A percentile compares a stretch with the other conserved stretches of the same genome.
These are phyloP conservation scores for Branchinecta sandiegonensis DNA, from an alignment of 2,888 invertebrate genomes.

Conservation along the genomic window DNA sequence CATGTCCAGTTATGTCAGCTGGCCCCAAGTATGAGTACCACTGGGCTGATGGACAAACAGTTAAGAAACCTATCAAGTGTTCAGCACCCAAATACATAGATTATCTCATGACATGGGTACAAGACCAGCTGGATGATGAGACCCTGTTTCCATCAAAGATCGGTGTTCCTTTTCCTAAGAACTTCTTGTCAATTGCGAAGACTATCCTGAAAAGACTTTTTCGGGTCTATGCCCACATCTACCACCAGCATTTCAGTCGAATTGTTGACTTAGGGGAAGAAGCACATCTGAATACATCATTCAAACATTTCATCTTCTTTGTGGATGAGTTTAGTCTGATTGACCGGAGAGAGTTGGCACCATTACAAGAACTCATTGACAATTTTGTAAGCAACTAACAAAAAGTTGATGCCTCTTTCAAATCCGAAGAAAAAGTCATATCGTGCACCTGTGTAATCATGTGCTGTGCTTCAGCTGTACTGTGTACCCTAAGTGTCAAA, in stretches of 20 bases:
- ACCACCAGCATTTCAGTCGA: constrained; percentile 97
- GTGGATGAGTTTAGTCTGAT: constrained; percentile 95
- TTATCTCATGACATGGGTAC: constrained; percentile 99
- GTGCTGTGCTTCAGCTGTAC: too few species aligned
- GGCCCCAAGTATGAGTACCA: constrained; percentile 99
- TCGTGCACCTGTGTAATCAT: too few species aligned
- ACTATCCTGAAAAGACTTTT: constrained; percentile 95
- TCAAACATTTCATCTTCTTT: constrained; percentile 98
- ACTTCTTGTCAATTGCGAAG: constrained; percentile 90
- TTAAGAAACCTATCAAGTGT: constrained; percentile 97
- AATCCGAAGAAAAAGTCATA: too few species aligned
- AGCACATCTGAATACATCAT: constrained; percentile 96
- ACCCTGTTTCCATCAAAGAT: constrained; percentile 96
- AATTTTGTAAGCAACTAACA: constrained; percentile 73
- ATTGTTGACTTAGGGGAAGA: constrained; percentile 96
- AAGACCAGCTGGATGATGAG: constrained; percentile 97
- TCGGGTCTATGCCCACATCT: constrained; percentile 97
- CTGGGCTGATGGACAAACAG: constrained; percentile 97
- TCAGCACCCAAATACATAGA: constrained; percentile 98
- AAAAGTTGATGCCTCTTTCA: background rate
- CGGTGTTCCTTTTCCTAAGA: constrained; percentile 92
- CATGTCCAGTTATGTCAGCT: constrained; percentile 95
- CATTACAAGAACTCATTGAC: constrained; percentile 92
- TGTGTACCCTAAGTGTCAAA: too few species aligned
- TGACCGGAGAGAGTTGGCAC: constrained; percentile 88